Evolutionary conservation across 1,140 invertebrate species (phyloP), one percentile per base, ranked within the genome.

Genomic region (Drosophila trapezifrons): DNA sequence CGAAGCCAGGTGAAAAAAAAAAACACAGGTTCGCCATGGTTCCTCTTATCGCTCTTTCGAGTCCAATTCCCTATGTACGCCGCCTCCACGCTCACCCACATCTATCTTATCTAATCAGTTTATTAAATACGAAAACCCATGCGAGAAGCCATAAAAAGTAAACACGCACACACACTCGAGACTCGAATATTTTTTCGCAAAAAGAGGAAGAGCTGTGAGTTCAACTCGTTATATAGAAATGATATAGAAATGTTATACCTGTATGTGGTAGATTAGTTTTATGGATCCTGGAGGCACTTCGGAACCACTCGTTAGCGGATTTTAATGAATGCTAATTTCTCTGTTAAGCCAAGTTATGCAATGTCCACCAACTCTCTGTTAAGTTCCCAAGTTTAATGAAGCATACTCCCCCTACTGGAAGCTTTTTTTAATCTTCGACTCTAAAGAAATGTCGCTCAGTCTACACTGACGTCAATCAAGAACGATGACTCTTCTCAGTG

Each of bases 81-180:
- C 43, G 37, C 47, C n/a, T n/a, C n/a, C 47, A 38, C 6, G 32
- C 51, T 54, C 38, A 37, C 65, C 42, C 13, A 70, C 51, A 58
- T 71, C 69, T 72, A 77, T 65, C 83, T 87, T 87, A 87, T 87
- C 83, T 87, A 87, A 87, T 87, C 83, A 74, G 72, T 77, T 89
- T 83, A 89, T 74, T 89, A 77, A 87, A 87, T 87, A 89, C 58
- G 49, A 80, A 89, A 89, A 73, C 72, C 56, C 76, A 80, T 67
- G 72, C 63, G 80, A 56, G 63, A 80, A 86, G 86, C 74, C 83
- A 87, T 87, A 87, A 87, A 87, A 84, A 45, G 40, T 45, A 79
- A 58, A 47, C 38, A 52, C 27, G 9, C 29, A 65, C 47, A 73
- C 38, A 55, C 12, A 76, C 38, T 54, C 13, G 18, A 54, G 32